Conservation (phyloP, 2,113 vertebrate species). For the Paratilapia polleni region DNA sequence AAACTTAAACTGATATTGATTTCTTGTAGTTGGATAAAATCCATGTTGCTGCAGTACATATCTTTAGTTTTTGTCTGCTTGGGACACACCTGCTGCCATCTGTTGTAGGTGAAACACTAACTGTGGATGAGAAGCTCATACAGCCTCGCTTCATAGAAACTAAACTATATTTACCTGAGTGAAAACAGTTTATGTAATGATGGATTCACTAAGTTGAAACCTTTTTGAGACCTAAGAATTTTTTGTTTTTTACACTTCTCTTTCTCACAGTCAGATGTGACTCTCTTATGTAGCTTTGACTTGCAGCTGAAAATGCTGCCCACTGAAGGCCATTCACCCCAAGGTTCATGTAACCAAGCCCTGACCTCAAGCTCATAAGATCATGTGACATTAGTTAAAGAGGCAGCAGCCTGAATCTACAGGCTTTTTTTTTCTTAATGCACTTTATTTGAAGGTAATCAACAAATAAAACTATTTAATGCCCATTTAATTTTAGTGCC, state of each 20-base stretch:
- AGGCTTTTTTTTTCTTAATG: not conserved
- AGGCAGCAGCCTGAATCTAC: not conserved
- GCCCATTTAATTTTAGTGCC: not conserved
- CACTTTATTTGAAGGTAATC: not conserved
- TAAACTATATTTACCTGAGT: not conserved
- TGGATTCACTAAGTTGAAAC: accelerated
- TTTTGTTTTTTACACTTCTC: not conserved
- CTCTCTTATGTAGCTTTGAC: no score
- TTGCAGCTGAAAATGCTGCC: not conserved
- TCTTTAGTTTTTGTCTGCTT: accelerated
- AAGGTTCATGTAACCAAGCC: not conserved
- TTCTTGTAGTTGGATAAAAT: not conserved
- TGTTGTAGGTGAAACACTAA: not conserved
- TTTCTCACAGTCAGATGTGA: not conserved
- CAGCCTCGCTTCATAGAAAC: not conserved
- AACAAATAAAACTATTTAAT: not conserved
- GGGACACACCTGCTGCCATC: not conserved
- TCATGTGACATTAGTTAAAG: no score
- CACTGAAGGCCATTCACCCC: not conserved
- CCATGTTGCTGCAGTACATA: accelerated
- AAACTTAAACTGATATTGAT: no score
- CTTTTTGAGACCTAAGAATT: not conserved
- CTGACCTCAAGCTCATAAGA: no score
- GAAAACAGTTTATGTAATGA: not conserved
- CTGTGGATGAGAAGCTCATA: not conserved